Base-by-base conservation (phyloP, 1,140 invertebrate species). In the Lepidotrigona ventralis region DNA sequence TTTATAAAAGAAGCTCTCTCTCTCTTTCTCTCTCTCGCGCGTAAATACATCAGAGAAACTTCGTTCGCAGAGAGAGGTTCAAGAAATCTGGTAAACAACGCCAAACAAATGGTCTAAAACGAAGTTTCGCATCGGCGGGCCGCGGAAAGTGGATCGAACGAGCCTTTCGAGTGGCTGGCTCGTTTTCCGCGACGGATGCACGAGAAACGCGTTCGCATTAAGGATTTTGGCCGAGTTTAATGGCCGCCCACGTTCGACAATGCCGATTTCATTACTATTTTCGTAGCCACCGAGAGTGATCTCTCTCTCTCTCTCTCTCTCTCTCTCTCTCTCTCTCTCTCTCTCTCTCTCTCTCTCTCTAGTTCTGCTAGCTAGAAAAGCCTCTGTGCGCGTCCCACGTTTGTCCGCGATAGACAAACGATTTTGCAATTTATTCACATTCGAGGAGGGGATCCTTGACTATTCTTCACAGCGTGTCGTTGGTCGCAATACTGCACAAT, bases 221-320 rank as follows among this genome's bases (percentile, higher is more conserved):
- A 80, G 70, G 81, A 82, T 85, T 90, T 88, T 86, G 89, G 2
- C 90, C 86, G 86, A 89, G 86, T 86, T 86, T 46, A 86, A 89
- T 54, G 63, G 26, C 81, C 88, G 86, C 85, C 88, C 84, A 87
- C 90, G 85, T 88, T 80, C 78, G 39, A 56, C 72, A 72, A 9
- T 81, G 79, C 72, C 71, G 79, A 76, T 83, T 83, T 83, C 80
- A 69, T 83, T 75, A 84, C 74, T 84, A 87, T 86, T 86, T 87
- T 87, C 86, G 81, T 82, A 73, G 81, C 71, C 56, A 85, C 66
- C 33, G n/a, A n/a, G n/a, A n/a, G n/a, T n/a, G n/a, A n/a, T 33
- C 33, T 33, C 33, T 33, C 33, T 33, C 33, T 33, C 29, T 33
- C 29, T 33, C 29, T 33, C 29, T 33, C 33, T 33, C 33, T 33